phyloP scores from a whole-genome alignment of 2,113 vertebrate genomes.

The Lepus americanus region DNA sequence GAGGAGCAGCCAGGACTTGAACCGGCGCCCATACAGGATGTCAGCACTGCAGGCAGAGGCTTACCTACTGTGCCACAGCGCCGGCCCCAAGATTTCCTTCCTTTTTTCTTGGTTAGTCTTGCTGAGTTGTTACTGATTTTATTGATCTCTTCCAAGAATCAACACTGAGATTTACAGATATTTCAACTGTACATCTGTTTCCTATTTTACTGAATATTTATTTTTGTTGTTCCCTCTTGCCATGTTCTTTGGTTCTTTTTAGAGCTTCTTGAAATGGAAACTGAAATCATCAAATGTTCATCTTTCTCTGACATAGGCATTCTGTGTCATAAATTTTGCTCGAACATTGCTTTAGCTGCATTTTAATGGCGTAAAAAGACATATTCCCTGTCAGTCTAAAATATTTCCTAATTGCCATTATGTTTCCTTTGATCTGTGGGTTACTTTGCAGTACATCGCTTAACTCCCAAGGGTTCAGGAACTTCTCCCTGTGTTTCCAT shows the following conservation, averaged over 20 bases:
- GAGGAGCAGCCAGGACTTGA: no score
- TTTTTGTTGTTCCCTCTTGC: neutral
- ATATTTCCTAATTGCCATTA: conserved; percentile 9
- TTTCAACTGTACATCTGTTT: neutral
- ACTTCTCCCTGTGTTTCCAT: neutral
- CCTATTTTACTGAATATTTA: conserved; percentile 7
- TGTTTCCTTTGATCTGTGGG: neutral
- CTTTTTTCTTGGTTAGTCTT: neutral
- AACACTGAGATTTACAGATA: neutral
- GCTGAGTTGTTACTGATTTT: neutral
- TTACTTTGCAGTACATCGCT: neutral
- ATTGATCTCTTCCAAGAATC: neutral
- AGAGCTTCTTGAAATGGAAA: neutral
- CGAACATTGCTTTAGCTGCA: neutral
- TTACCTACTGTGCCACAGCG: no score
- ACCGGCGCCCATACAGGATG: no score
- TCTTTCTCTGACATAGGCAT: neutral
- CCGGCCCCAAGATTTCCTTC: neutral
- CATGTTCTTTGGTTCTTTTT: neutral
- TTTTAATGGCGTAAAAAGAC: neutral
- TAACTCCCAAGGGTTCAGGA: neutral
- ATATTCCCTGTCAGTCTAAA: neutral
- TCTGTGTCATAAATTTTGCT: neutral
- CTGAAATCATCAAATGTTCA: neutral
- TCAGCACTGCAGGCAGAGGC: no score